Evolutionary conservation across 2,888 invertebrate genomes (phyloP), one percentile per base, ranked within the genome.

Genomic region (Argyresthia albistria): DNA sequence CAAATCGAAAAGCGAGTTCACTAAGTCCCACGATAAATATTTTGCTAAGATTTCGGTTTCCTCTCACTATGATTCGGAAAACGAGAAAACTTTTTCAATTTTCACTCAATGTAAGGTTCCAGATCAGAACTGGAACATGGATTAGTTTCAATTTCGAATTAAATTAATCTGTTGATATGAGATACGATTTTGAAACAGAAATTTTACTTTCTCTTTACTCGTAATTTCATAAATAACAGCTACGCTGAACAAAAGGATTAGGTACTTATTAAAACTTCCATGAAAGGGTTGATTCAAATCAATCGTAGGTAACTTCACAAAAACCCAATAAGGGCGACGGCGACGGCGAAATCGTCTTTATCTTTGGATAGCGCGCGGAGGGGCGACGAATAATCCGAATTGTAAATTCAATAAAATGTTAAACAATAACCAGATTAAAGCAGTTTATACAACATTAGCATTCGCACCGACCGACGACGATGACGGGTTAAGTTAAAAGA

Each of bases 31-130:
- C 71, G 57, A 76, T 80, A 80, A 80, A 79, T 80, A 82, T 81
- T 80, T 72, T 76, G 68, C 6, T 69, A 79, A 77, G 77, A 77
- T 77, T 73, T 69, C 69, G 66, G 62, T 65, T 66, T 64, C 67
- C 66, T 65, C 68, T 64, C 72, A 69, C 80, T 76, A 77, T 71
- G 73, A 79, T 77, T 54, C 74, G 71, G 67, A 74, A 75, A 80
- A 82, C 79, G 77, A 79, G 80, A 77, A 80, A 86, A 84, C 65
- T 86, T 84, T 83, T 80, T 76, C 82, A 81, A 86, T 84, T 76
- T 76, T 61, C 65, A 71, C 70, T 76, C 76, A 82, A 80, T 78
- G 72, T 72, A 67, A 62, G 60, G 37, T 48, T 61, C 51, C 57
- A 62, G 67, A 58, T 72, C 69, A 65, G 66, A 62, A 63, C 56